Percentiles rank a stretch among this genome's conserved stretches.
Evolutionary conservation across 2,888 invertebrate species (phyloP).

Genomic region (Alentia gelatinosa): DNA sequence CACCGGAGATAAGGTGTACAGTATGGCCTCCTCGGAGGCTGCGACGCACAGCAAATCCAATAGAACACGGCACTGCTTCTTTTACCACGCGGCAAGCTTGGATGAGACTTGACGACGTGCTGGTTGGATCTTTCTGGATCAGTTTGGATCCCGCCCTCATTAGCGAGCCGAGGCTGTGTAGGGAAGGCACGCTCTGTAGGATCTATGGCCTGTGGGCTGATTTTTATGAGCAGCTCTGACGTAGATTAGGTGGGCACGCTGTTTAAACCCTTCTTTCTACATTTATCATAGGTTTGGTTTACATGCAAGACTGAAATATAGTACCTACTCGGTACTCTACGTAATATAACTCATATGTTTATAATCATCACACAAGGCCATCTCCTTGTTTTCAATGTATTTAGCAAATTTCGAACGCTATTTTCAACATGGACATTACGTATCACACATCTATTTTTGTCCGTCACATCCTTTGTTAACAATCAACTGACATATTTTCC

Average conservation of each 20-base stretch:
- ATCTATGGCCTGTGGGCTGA: background rate
- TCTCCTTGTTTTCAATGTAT: too few relatives aligned
- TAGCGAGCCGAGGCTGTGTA: background rate
- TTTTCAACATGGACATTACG: too few relatives aligned
- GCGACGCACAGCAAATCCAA: background rate
- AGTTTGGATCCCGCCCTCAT: background rate
- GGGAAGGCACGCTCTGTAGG: background rate
- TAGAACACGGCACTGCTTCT: background rate
- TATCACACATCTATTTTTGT: too few relatives aligned
- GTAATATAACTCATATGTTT: too few relatives aligned
- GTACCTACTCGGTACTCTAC: too few relatives aligned
- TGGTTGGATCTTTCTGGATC: background rate
- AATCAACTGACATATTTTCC: too few relatives aligned
- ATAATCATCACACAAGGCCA: too few relatives aligned
- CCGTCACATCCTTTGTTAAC: too few relatives aligned
- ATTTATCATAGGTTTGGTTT: background rate
- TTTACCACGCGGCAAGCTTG: background rate
- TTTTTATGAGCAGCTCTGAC: background rate
- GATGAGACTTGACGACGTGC: background rate
- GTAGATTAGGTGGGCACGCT: background rate
- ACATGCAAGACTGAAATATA: too few relatives aligned
- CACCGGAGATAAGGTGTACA: background rate
- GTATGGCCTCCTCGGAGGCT: background rate
- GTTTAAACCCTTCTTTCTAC: background rate
- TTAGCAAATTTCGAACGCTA: too few relatives aligned